Percentiles rank a stretch among this genome's conserved stretches.
phyloP scores from a whole-genome alignment of 2,113 vertebrate species.

The Pandion haliaetus region DNA sequence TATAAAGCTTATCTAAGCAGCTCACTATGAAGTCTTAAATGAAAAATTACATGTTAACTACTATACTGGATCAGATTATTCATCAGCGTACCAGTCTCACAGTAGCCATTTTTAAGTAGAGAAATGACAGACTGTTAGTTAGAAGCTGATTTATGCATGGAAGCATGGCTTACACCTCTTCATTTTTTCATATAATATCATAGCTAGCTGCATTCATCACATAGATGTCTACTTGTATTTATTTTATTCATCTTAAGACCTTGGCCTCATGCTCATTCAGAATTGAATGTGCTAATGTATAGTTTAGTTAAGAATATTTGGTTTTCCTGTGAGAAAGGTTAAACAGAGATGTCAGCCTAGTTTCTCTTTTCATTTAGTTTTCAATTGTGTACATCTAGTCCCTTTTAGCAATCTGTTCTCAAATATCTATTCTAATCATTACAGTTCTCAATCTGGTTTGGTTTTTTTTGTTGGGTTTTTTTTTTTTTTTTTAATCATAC shows the following conservation, averaged over 20 bases:
- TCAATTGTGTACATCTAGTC: not conserved
- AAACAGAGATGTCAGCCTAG: not conserved
- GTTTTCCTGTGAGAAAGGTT: not conserved
- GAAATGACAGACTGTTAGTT: not conserved
- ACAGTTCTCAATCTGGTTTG: not conserved
- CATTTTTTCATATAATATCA: not conserved
- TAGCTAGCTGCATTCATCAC: not conserved
- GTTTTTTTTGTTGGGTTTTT: not conserved
- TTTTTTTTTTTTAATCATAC: not conserved
- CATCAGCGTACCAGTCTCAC: not conserved
- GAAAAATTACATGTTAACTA: not conserved
- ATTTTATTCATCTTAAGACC: not conserved
- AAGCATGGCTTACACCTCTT: not conserved
- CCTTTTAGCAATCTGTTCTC: conserved; percentile 2
- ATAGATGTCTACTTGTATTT: not conserved
- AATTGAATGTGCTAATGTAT: not conserved
- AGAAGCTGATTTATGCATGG: not conserved
- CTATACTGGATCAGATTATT: not conserved
- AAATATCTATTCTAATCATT: not conserved
- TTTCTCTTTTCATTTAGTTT: not conserved
- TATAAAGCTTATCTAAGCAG: not conserved
- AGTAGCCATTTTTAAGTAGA: not conserved
- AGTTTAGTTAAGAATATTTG: not conserved
- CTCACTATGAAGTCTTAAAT: not conserved
- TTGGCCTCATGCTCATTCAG: not conserved